Evolutionary conservation across 2,797 vertebrate species (phyloP), one percentile per base, ranked within the genome.

Genomic region (Balearica regulorum): DNA sequence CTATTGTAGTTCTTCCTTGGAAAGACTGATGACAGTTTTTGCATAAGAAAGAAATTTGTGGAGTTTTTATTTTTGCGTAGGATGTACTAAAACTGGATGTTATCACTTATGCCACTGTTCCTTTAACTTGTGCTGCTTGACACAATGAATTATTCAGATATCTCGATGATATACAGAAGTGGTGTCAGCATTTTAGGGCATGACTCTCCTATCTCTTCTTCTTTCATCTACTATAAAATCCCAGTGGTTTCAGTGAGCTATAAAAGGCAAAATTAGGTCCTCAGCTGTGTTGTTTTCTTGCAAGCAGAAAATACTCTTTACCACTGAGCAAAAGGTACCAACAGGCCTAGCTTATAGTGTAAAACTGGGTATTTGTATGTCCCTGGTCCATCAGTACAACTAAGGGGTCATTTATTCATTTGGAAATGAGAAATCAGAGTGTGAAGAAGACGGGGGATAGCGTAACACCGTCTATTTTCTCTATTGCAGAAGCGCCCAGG

Each of bases 111-210:
- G 66, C 65, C 90, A 68, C 91, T 92, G 86, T 87, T 95, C 83
- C 96, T 96, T 96, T 97, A 96, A 94, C 83, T 89, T 87, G 62
- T 0, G 0, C 91, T 90, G 85, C 91, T 93, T 95, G 96, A 96
- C 90, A 96, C 53, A 68, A 96, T 96, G 94, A 96, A 96, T 96
- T 95, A 96, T 96, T 97, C 95, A 94, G 95, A n/a, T 83, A 91
- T 64, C 66, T 88, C 90, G 93, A 88, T 94, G 83, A 95, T 96
- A 95, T 80, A 95, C 83, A 70, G 93, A 92, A 95, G 88, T 94
- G 15, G 77, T 93, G 93, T 96, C 96, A 96, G 95, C 94, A 85
- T 93, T 96, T 97, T 92, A 95, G 91, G 81, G 64, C 94, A 92
- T 82, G 90, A 90, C 91, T 91, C 87, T 96, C 49, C 58, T 89